Evolutionary conservation across 2,797 vertebrate species (phyloP).

Genomic region (Delichon dasypus): DNA sequence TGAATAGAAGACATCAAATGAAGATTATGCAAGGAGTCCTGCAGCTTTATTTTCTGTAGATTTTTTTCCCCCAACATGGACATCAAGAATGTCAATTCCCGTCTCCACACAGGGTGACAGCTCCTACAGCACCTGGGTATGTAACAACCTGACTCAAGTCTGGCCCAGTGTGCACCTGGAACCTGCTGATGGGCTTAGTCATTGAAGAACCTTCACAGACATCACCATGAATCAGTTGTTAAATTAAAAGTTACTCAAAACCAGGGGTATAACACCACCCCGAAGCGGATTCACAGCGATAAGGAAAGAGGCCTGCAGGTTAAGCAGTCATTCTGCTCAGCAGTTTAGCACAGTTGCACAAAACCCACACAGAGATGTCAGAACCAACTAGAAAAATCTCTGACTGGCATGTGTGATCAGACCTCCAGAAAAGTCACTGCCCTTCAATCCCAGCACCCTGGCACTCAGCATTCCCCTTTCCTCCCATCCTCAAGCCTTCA

Average conservation of each 20-base stretch:
- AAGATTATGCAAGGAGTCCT: not conserved
- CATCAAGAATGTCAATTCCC: not conserved
- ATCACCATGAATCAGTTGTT: not conserved
- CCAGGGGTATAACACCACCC: not conserved
- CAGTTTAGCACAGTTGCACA: not conserved
- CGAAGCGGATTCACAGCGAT: not conserved
- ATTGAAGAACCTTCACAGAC: not conserved
- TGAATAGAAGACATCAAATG: not conserved
- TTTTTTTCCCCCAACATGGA: not conserved
- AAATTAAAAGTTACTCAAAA: not conserved
- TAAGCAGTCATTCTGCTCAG: constrained; percentile 3
- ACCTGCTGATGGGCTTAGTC: not conserved
- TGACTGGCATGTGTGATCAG: not conserved
- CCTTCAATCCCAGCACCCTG: not conserved
- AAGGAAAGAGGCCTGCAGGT: not conserved
- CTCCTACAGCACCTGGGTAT: not conserved
- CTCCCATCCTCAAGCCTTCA: not conserved
- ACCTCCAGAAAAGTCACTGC: not conserved
- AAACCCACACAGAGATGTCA: constrained; percentile 4
- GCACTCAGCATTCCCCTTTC: not conserved
- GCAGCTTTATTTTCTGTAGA: not conserved
- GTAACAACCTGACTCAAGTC: not conserved
- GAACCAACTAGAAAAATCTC: constrained; percentile 10
- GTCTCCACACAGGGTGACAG: not conserved
- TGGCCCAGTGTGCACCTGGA: not conserved